Conservation (phyloP, 2,888 invertebrate species). For the Ametastegia equiseti region DNA sequence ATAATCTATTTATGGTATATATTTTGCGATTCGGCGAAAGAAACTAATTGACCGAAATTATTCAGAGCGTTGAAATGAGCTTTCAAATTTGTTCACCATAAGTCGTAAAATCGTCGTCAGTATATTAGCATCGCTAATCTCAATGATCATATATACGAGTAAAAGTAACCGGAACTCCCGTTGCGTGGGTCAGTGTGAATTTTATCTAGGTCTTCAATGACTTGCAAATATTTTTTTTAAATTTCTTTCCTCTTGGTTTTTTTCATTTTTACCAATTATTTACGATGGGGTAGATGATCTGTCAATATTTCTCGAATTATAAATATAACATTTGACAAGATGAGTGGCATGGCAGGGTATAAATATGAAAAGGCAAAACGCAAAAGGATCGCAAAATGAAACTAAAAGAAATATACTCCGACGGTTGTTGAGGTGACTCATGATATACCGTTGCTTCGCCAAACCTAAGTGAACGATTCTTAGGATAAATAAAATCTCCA, state of each 20-base stretch:
- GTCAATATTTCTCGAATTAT: no score
- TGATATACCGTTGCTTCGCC: constrained; percentile 19
- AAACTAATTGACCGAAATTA: no score
- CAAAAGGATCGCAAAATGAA: neutral
- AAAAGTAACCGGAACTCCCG: neutral
- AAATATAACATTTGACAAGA: no score
- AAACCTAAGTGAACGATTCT: neutral
- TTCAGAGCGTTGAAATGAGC: no score
- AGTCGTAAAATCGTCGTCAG: no score
- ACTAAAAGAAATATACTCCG: neutral
- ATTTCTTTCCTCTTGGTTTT: neutral
- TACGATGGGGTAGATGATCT: no score
- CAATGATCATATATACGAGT: neutral
- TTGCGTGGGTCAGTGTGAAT: constrained; percentile 21
- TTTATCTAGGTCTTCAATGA: neutral
- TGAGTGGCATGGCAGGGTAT: no score
- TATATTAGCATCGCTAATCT: no score
- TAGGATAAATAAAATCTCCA: neutral
- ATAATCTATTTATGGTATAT: no score
- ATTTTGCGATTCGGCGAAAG: no score
- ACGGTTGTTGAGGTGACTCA: constrained; percentile 18
- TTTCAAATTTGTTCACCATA: no score
- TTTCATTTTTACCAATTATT: neutral
- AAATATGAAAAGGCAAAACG: no score
- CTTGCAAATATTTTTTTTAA: neutral